phyloP scores from a whole-genome alignment of 2,888 invertebrate species.

The Magallana nippona region DNA sequence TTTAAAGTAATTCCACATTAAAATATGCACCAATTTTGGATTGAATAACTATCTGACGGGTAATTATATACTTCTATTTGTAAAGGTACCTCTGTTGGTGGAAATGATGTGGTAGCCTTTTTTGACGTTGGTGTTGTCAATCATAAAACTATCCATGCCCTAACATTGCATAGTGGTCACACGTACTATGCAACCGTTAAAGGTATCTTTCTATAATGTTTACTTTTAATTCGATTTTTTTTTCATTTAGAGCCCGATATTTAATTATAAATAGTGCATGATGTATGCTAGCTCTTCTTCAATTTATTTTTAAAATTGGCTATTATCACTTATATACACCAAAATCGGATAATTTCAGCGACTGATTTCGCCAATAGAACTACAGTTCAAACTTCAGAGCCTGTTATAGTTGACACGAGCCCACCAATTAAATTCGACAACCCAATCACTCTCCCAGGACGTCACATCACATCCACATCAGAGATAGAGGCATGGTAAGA shows the following conservation, averaged over 20 bases:
- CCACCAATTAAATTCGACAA: constrained; percentile 50
- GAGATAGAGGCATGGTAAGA: constrained; percentile 55
- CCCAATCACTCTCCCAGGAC: constrained; percentile 50
- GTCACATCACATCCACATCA: constrained; percentile 54
- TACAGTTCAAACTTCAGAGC: constrained; percentile 46
- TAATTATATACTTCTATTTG: no score
- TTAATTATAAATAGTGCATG: no score
- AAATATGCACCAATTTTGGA: no score
- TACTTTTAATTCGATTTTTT: no score
- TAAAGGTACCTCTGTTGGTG: constrained; percentile 53
- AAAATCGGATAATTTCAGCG: constrained; percentile 47
- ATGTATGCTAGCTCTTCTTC: no score
- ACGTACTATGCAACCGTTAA: constrained; percentile 56
- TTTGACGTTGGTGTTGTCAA: constrained; percentile 55
- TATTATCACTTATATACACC: not conserved
- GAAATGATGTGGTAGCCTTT: constrained; percentile 55
- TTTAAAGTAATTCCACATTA: not conserved
- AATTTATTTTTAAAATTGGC: not conserved
- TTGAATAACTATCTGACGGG: no score
- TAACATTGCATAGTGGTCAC: constrained; percentile 56
- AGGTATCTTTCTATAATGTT: constrained; percentile 47
- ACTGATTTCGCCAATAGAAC: constrained; percentile 57
- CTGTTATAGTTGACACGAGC: constrained; percentile 57
- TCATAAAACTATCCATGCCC: constrained; percentile 52
- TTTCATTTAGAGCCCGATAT: no score